These are phyloP conservation scores for Drosophila barbarae DNA, from an alignment of 2,888 invertebrate species.

Conservation along the genomic window DNA sequence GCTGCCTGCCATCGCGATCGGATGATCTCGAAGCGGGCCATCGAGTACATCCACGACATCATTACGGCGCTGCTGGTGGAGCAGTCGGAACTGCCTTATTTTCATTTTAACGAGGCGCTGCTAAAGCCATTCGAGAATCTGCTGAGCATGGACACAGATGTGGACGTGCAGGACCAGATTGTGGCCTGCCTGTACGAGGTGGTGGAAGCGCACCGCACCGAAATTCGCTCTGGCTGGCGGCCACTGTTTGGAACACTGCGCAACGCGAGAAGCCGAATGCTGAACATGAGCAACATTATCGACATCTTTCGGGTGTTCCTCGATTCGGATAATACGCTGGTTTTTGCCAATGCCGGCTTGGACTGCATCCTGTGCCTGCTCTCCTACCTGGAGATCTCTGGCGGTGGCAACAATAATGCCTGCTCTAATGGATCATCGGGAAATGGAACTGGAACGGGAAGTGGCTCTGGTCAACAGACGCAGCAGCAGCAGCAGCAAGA, in stretches of 20 bases:
- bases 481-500: conserved; percentile 9
- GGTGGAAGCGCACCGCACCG: conserved; percentile 95
- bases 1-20: conserved; percentile 95
- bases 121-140: conserved; percentile 97
- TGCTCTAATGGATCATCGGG: conserved; percentile 3
- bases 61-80: conserved; percentile 92
- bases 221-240: conserved; percentile 97
- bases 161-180: conserved; percentile 91
- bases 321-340: conserved; percentile 93
- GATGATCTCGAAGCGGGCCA: conserved; percentile 93
- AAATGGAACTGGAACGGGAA: background rate
- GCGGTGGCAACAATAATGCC: conserved; percentile 86
- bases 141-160: conserved; percentile 93
- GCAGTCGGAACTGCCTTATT: conserved; percentile 93
- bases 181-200: conserved; percentile 97
- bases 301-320: conserved; percentile 97
- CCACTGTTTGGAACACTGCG: conserved; percentile 96
- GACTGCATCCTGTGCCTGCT: conserved; percentile 95
- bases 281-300: conserved; percentile 84
- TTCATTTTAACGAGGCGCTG: conserved; percentile 96
- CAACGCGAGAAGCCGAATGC: conserved; percentile 87
- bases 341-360: conserved; percentile 95
- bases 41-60: conserved; percentile 94
- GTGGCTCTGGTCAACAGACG: background rate
- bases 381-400: conserved; percentile 81